Conservation (phyloP, 2,797 vertebrate genomes). For the Sebastiscus tertius region DNA sequence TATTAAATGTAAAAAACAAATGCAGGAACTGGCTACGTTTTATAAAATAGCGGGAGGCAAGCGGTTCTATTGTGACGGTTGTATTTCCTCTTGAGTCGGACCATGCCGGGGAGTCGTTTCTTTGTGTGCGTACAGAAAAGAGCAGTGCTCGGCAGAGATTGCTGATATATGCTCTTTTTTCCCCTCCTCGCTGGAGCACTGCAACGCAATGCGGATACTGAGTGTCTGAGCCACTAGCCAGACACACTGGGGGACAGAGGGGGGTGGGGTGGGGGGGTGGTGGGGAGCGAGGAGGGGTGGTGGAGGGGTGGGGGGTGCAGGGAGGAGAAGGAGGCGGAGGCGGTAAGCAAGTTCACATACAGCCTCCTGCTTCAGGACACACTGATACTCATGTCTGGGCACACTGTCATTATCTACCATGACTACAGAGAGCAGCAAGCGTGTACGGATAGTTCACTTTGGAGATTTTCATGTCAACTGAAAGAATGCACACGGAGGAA, state of each 20-base stretch:
- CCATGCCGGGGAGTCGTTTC: slow-evolving; percentile 61
- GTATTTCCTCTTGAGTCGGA: slow-evolving; percentile 47
- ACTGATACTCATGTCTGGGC: slow-evolving; percentile 57
- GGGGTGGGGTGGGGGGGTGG: slow-evolving; percentile 16
- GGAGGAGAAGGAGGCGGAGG: slow-evolving; percentile 56
- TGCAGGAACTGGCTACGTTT: neutral
- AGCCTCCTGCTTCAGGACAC: slow-evolving; percentile 62
- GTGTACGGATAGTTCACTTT: neutral
- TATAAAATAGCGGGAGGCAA: slow-evolving; percentile 36
- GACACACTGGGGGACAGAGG: slow-evolving; percentile 79
- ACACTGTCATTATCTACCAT: slow-evolving; percentile 47
- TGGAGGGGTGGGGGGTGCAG: slow-evolving; percentile 8
- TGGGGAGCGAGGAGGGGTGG: neutral
- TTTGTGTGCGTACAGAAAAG: slow-evolving; percentile 78
- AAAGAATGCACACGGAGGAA: neutral
- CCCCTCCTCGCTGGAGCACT: slow-evolving; percentile 76
- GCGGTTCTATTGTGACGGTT: slow-evolving; percentile 25
- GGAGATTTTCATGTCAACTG: neutral
- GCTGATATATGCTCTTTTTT: slow-evolving; percentile 85
- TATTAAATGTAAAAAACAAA: slow-evolving; percentile 18
- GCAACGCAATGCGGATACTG: slow-evolving; percentile 88
- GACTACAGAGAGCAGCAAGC: slow-evolving; percentile 29
- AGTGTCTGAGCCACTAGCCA: slow-evolving; percentile 85
- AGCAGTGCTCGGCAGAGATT: slow-evolving; percentile 79
- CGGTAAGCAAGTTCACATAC: slow-evolving; percentile 72